Conservation (phyloP, 2,797 vertebrate species). For the Oreortyx pictus region DNA sequence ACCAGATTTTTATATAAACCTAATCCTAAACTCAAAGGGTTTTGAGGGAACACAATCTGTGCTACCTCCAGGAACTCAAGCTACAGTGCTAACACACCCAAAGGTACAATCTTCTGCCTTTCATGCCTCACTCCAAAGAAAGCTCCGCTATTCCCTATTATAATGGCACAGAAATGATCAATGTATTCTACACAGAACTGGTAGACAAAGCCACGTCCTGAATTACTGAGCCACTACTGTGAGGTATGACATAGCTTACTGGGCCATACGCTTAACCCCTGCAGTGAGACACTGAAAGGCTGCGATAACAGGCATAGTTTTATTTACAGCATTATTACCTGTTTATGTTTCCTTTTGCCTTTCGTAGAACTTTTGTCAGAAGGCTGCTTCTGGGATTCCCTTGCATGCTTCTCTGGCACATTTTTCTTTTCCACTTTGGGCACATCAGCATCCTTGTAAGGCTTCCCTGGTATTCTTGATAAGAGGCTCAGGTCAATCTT, state of each 20-base stretch:
- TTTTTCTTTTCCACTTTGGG: constrained; percentile 91
- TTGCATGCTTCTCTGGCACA: constrained; percentile 86
- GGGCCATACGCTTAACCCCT: background rate
- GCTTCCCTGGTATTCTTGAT: constrained; percentile 91
- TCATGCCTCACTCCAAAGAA: background rate
- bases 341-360: constrained; percentile 97
- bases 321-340: constrained; percentile 29
- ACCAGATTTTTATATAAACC: background rate
- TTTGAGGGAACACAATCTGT: background rate
- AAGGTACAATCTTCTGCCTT: background rate
- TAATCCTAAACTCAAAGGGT: background rate
- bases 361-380: constrained; percentile 90
- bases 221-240: fast-evolving
- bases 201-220: background rate
- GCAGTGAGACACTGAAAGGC: background rate
- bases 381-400: constrained; percentile 89
- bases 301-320: background rate
- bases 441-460: constrained; percentile 89
- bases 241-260: fast-evolving
- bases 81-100: background rate
- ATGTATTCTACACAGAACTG: fast-evolving
- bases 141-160: background rate
- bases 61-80: background rate
- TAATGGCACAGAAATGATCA: background rate
- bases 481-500: constrained; percentile 97